Conservation (phyloP, 2,797 vertebrate genomes). For the Eupleurogrammus muticus region DNA sequence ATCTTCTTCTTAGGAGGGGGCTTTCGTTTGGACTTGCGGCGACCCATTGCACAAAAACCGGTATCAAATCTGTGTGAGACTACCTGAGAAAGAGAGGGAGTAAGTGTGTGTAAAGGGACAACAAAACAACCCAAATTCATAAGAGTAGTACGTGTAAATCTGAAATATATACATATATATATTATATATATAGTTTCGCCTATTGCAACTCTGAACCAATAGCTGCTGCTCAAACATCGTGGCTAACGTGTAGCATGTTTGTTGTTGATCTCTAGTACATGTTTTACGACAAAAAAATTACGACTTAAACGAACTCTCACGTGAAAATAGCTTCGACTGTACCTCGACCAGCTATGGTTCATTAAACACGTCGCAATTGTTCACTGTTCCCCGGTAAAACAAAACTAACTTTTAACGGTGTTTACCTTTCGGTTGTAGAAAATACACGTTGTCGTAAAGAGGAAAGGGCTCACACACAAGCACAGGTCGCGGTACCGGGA, state of each 20-base stretch:
- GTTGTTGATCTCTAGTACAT: constrained; percentile 39
- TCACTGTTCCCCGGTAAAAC: neutral
- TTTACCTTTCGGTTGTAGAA: constrained; percentile 64
- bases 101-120: neutral
- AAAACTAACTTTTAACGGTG: constrained; percentile 12
- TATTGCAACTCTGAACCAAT: neutral
- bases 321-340: no score
- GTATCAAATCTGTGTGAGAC: constrained; percentile 5
- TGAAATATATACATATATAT: neutral
- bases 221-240: neutral
- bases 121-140: neutral
- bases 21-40: constrained; percentile 94
- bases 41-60: constrained; percentile 84
- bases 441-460: constrained; percentile 49
- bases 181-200: neutral
- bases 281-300: neutral
- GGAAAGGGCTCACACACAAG: neutral
- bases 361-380: rapidly evolving
- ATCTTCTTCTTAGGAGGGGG: constrained; percentile 94
- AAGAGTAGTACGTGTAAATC: neutral
- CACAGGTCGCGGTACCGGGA: constrained; percentile 17
- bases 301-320: neutral
- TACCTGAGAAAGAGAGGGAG: no score
- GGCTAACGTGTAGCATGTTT: constrained; percentile 67
- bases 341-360: rapidly evolving